Evolutionary conservation across 2,888 invertebrate genomes (phyloP).

Genomic region (Drosophila basisetae): DNA sequence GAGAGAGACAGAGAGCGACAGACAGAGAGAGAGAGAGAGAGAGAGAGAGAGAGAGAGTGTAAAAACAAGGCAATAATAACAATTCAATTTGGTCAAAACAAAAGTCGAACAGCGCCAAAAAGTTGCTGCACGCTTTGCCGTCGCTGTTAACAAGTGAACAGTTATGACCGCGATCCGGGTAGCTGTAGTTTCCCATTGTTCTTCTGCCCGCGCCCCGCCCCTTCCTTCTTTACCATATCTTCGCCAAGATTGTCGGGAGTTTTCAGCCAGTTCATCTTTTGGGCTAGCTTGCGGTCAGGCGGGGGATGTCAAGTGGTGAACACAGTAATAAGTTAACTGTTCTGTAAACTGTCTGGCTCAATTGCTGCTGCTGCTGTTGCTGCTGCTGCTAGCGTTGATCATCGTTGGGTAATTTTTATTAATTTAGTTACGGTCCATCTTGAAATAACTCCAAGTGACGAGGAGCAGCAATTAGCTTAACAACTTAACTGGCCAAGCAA

Average conservation of each 20-base stretch:
- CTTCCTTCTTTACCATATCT: not conserved
- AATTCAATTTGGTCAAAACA: conserved; percentile 32
- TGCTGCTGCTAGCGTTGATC: conserved; percentile 12
- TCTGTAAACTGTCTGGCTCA: conserved; percentile 62
- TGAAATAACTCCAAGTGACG: not conserved
- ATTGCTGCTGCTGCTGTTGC: conserved; percentile 19
- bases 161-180: conserved; percentile 54
- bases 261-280: not conserved
- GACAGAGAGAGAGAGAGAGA: not conserved
- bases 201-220: no score
- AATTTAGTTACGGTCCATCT: conserved; percentile 24
- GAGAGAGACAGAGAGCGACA: not conserved
- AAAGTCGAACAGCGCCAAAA: conserved; percentile 26
- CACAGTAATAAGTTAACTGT: conserved; percentile 69
- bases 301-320: conserved; percentile 29
- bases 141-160: conserved; percentile 64
- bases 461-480: not conserved
- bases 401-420: conserved; percentile 49
- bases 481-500: not conserved
- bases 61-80: conserved; percentile 9
- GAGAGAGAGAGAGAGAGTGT: not conserved
- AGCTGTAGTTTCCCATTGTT: not conserved
- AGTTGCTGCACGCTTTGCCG: conserved; percentile 40
- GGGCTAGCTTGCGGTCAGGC: not conserved
- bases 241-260: not conserved